phyloP scores from a whole-genome alignment of 1,140 invertebrate species.

The Choristoneura fumiferana region DNA sequence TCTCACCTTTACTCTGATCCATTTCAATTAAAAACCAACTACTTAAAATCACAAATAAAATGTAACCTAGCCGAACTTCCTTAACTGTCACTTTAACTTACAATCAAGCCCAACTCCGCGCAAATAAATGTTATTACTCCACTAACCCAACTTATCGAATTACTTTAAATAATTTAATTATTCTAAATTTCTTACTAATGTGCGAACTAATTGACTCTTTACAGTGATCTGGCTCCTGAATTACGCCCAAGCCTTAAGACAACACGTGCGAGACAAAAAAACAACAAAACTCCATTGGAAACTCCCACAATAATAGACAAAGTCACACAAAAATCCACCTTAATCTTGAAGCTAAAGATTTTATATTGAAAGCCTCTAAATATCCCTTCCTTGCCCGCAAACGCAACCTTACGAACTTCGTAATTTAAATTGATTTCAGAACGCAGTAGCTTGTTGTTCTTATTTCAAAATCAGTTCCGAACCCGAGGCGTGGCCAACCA shows the following conservation, averaged over 20 bases:
- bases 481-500: slow-evolving; percentile 54
- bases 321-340: neutral
- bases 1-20: slow-evolving; percentile 68
- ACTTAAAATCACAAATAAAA: slow-evolving; percentile 12
- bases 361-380: neutral
- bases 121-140: slow-evolving; percentile 74
- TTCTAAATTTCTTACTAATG: slow-evolving; percentile 73
- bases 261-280: slow-evolving; percentile 65
- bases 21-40: slow-evolving; percentile 26
- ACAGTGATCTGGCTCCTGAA: slow-evolving; percentile 63
- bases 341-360: neutral
- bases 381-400: neutral
- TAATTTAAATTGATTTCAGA: neutral
- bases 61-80: slow-evolving; percentile 21
- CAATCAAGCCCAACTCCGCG: slow-evolving; percentile 20
- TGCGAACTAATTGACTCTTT: slow-evolving; percentile 74
- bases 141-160: slow-evolving; percentile 69
- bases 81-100: slow-evolving; percentile 29
- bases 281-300: slow-evolving; percentile 41
- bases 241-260: slow-evolving; percentile 40
- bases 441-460: neutral
- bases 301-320: slow-evolving; percentile 38
- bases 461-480: slow-evolving; percentile 37
- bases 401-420: neutral
- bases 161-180: slow-evolving; percentile 75